Percentiles rank a stretch among this genome's conserved stretches.
Conservation (phyloP, 2,888 invertebrate genomes). For the Xanthia togata region DNA sequence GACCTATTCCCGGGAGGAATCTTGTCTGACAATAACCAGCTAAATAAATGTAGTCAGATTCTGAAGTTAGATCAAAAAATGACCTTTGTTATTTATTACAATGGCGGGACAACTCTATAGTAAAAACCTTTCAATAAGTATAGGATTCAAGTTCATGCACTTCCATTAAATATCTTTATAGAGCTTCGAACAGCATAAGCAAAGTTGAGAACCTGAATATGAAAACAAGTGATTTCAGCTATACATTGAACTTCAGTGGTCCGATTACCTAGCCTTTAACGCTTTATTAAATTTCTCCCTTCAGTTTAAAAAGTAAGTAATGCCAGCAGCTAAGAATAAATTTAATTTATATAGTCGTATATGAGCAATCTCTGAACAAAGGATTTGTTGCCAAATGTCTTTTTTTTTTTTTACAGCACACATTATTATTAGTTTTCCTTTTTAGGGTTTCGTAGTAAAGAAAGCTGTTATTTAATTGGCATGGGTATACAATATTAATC, state of each 20-base stretch:
- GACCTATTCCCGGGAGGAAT: constrained; percentile 35
- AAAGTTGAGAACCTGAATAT: not conserved
- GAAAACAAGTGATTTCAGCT: constrained; percentile 10
- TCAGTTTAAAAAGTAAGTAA: not conserved
- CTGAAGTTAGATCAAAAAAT: not conserved
- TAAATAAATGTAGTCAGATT: constrained; percentile 25
- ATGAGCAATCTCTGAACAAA: not conserved
- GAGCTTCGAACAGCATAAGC: not conserved
- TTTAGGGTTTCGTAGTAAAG: too few relatives aligned
- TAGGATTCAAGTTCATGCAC: not conserved
- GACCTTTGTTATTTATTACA: constrained; percentile 13
- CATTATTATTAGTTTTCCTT: too few relatives aligned
- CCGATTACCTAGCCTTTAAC: constrained; percentile 2
- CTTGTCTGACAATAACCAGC: constrained; percentile 14
- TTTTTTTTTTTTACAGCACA: not conserved
- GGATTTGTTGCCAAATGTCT: not conserved
- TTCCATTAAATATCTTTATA: not conserved
- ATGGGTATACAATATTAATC: too few relatives aligned
- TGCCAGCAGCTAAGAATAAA: not conserved
- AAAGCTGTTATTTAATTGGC: too few relatives aligned
- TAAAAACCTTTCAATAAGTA: not conserved
- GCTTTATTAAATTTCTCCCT: constrained; percentile 1
- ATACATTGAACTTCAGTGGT: constrained; percentile 3
- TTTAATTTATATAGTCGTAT: not conserved
- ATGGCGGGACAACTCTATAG: not conserved